phyloP scores from a whole-genome alignment of 1,140 invertebrate genomes.

The Archegozetes longisetosus region DNA sequence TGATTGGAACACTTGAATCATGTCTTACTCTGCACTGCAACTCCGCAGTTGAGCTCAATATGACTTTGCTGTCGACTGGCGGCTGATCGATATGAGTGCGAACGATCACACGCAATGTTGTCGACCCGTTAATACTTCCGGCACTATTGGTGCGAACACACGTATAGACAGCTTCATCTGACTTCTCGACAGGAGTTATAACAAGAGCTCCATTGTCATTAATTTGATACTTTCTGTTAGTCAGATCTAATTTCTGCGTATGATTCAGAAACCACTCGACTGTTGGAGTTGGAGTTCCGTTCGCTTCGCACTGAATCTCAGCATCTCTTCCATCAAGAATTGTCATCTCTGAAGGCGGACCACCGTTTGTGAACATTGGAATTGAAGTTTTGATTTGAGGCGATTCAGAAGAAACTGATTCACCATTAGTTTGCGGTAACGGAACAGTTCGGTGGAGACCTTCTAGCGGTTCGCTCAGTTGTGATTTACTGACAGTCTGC shows the following conservation, averaged over 20 bases:
- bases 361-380: slow-evolving; percentile 53
- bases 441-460: slow-evolving; percentile 83
- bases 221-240: slow-evolving; percentile 4
- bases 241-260: slow-evolving; percentile 1
- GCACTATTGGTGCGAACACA: slow-evolving; percentile 14
- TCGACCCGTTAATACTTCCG: slow-evolving; percentile 15
- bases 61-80: slow-evolving; percentile 68
- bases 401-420: slow-evolving; percentile 43
- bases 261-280: slow-evolving; percentile 72
- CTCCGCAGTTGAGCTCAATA: slow-evolving; percentile 72
- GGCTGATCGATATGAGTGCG: slow-evolving; percentile 73
- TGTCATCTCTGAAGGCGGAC: slow-evolving; percentile 61
- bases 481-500: slow-evolving; percentile 74
- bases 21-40: slow-evolving; percentile 84
- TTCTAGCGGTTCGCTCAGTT: slow-evolving; percentile 71
- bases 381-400: slow-evolving; percentile 15
- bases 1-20: slow-evolving; percentile 73
- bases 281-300: slow-evolving; percentile 72
- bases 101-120: slow-evolving; percentile 37
- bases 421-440: slow-evolving; percentile 55
- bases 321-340: slow-evolving; percentile 81
- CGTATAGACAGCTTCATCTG: slow-evolving; percentile 13
- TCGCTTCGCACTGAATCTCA: slow-evolving; percentile 62
- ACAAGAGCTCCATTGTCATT: slow-evolving; percentile 16
- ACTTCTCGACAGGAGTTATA: slow-evolving; percentile 7